Conservation (phyloP, 2,797 vertebrate genomes). For the Eupleurogrammus muticus region DNA sequence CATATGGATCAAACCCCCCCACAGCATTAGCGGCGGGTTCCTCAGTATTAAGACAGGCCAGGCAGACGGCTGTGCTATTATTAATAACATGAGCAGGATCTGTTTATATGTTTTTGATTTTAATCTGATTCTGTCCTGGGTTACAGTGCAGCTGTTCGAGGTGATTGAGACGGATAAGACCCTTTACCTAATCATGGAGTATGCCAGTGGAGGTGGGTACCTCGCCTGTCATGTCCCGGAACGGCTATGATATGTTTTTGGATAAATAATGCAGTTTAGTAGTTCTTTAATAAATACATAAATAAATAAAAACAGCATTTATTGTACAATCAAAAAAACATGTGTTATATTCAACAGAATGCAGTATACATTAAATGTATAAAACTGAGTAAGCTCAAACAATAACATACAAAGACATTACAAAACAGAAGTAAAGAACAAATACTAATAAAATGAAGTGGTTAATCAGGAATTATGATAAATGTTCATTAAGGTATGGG, state of each 20-base stretch:
- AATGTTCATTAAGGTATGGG: no score
- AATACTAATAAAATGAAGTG: no score
- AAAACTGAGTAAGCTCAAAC: no score
- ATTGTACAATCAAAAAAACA: no score
- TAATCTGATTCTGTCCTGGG: conserved; percentile 57
- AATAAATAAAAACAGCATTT: no score
- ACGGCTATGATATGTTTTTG: neutral
- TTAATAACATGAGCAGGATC: conserved; percentile 40
- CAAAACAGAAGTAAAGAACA: no score
- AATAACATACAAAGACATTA: no score
- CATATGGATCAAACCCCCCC: conserved; percentile 50
- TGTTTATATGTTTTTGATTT: conserved; percentile 45
- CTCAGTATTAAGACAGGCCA: conserved; percentile 37
- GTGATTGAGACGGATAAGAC: conserved; percentile 96
- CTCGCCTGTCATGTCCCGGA: neutral
- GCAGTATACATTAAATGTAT: no score
- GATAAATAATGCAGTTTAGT: neutral
- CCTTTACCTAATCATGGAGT: conserved; percentile 95
- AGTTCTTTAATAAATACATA: neutral
- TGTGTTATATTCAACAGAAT: no score
- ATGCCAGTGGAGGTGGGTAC: conserved; percentile 92
- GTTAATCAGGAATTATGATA: no score
- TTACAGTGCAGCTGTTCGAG: conserved; percentile 93
- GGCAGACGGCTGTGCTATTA: conserved; percentile 39
- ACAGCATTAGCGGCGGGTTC: conserved; percentile 43